Evolutionary conservation across 2,113 vertebrate genomes (phyloP), one percentile per base, ranked within the genome.

Genomic region (Phrynocephalus versicolor): DNA sequence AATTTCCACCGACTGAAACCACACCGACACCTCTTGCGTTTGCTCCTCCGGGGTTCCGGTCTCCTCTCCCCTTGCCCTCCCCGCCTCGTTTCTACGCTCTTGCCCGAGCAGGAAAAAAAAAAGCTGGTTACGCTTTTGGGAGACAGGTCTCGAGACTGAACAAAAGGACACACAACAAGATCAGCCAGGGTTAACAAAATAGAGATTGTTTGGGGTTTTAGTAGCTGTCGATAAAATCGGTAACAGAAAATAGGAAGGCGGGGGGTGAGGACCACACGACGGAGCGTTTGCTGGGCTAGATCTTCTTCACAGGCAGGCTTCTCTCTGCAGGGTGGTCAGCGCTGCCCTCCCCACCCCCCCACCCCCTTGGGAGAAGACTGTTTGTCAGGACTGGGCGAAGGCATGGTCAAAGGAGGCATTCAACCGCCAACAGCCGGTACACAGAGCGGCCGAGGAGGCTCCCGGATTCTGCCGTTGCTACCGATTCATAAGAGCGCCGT

Each of bases 101-200:
- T 37, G 1, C 30, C 8, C 21, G n/a, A 2, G 14, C n/a, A n/a
- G n/a, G n/a, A n/a, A n/a, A 3, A 35, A 23, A 30, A 85, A 45
- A n/a, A 78, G 57, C 76, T 33, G 30, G 35, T 27, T 72, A 69
- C 19, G 8, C 60, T 30, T 55, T 23, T 30, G 10, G 41, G 23
- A 19, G 16, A 39, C 30, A 12, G 65, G 55, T 73, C 88, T 67
- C 25, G 14, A 30, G 25, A 19, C 14, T 41, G 77, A 94, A 93
- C 80, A 80, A 93, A n/a, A 95, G 91, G 93, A 95, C 92, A 93
- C 91, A 86, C 88, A 91, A 73, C 89, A 89, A 93, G 92, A 85
- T 35, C 78, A 84, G 83, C 90, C 60, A 82, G 90, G 91, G 87
- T 94, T 84, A 85, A 92, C 89, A 95, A 92, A 92, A 93, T 94